phyloP scores from a whole-genome alignment of 2,797 vertebrate species.

The Hippoglossus hippoglossus region DNA sequence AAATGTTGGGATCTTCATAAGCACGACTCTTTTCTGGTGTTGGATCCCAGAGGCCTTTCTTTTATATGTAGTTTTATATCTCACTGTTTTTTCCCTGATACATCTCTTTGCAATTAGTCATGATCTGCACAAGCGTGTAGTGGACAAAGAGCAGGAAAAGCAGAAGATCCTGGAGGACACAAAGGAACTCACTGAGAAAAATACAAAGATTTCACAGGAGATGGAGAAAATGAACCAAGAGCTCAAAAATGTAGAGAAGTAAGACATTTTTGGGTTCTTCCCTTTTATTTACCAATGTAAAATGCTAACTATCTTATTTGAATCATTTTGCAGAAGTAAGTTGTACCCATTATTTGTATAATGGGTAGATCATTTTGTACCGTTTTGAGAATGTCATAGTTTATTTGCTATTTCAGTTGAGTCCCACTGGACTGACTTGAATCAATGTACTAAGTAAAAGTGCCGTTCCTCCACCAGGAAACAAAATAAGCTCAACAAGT shows the following conservation, averaged over 20 bases:
- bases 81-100: neutral
- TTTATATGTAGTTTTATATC: neutral
- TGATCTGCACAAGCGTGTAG: slow-evolving; percentile 89
- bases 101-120: slow-evolving; percentile 78
- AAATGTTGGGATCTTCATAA: too few species aligned
- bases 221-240: slow-evolving; percentile 90
- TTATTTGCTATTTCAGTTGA: slow-evolving; percentile 7
- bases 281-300: slow-evolving; percentile 4
- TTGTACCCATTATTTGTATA: neutral
- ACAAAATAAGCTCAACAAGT: slow-evolving; percentile 89
- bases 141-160: slow-evolving; percentile 88
- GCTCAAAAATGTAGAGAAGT: slow-evolving; percentile 94
- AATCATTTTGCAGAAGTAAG: slow-evolving; percentile 18
- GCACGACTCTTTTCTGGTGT: too few species aligned
- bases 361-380: neutral
- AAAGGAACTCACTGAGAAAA: slow-evolving; percentile 91
- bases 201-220: slow-evolving; percentile 85
- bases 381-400: neutral
- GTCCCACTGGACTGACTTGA: slow-evolving; percentile 6
- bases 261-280: slow-evolving; percentile 49
- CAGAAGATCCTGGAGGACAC: slow-evolving; percentile 90
- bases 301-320: neutral
- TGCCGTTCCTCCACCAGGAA: slow-evolving; percentile 84
- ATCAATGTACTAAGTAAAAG: slow-evolving; percentile 15
- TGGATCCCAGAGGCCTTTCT: too few species aligned